Evolutionary conservation across 2,113 vertebrate species (phyloP), one percentile per base, ranked within the genome.

Genomic region (Prunella himalayana): DNA sequence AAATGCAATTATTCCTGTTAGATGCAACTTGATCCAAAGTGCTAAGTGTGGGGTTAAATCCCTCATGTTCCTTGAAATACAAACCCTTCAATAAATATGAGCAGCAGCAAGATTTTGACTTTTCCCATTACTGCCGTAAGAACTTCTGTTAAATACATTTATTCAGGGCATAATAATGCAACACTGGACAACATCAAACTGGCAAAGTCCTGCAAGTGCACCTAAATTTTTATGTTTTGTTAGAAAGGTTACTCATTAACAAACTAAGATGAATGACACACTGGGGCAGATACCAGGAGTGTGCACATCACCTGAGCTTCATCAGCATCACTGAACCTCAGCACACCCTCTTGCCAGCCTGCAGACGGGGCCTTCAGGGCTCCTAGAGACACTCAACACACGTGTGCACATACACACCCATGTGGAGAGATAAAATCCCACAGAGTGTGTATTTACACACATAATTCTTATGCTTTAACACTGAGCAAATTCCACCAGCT

Each of bases 11-110:
- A 71, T 8, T 92, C 16, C 10, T 57, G 30, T 63, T 90, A 64
- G 51, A 71, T 60, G 56, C 13, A 90, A 92, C 49, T 70, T 94
- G 82, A 92, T 85, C 63, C 23, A n/a, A 94, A 93, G 39, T 71
- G 24, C 14, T 75, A 90, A 70, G 18, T 12, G 20, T 61, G 37
- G 44, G 37, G 18, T 90, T 82, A 82, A 85, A 45, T 47, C 23
- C 54, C 24, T 59, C 47, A 17, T 23, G 11, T 39, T 88, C 68
- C 51, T 81, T 78, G 53, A 93, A 94, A 83, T 37, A 51, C 1
- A 73, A 81, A 77, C 8, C 14, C 44, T 78, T 63, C 28, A 59
- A 9, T 54, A 88, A 88, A 28, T 35, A 59, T 17, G 8, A 44
- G 28, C 63, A 89, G 27, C 27, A 72, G 27, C 24, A 80, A 86